phyloP scores from a whole-genome alignment of 92 coral and sea anemone species.

The Palythoa grandiflora region DNA sequence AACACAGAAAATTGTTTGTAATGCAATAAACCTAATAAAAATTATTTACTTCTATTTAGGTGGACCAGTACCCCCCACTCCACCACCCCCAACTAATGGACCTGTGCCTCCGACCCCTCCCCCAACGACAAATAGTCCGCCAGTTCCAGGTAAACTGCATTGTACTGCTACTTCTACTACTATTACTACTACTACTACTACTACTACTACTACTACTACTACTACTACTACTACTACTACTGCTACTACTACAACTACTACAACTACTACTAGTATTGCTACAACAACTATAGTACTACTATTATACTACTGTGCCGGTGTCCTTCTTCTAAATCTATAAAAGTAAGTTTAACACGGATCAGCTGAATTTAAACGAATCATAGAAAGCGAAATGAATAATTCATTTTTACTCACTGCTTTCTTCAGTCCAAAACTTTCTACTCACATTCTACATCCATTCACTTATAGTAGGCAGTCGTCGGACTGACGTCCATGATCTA shows the following conservation, averaged over 20 bases:
- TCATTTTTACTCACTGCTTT: no score
- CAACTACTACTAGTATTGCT: neutral
- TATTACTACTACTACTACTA: no score
- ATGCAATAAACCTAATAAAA: neutral
- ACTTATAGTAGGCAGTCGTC: no score
- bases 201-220: neutral
- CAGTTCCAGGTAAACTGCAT: neutral
- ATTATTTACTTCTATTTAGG: neutral
- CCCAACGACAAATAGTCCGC: neutral
- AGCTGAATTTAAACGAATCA: no score
- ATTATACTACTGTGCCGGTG: neutral
- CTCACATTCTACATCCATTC: no score
- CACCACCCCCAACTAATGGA: neutral
- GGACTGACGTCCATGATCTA: no score
- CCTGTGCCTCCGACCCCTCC: neutral
- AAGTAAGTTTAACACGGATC: no score
- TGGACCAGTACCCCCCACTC: neutral
- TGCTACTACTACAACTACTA: neutral
- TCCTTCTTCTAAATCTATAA: no score
- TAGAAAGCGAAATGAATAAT: no score
- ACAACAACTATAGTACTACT: neutral
- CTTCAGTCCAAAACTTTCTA: no score
- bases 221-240: neutral
- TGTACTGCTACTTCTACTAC: no score
- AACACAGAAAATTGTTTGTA: no score